Conservation (phyloP, 2,113 vertebrate genomes). For the Pao palembangensis region DNA sequence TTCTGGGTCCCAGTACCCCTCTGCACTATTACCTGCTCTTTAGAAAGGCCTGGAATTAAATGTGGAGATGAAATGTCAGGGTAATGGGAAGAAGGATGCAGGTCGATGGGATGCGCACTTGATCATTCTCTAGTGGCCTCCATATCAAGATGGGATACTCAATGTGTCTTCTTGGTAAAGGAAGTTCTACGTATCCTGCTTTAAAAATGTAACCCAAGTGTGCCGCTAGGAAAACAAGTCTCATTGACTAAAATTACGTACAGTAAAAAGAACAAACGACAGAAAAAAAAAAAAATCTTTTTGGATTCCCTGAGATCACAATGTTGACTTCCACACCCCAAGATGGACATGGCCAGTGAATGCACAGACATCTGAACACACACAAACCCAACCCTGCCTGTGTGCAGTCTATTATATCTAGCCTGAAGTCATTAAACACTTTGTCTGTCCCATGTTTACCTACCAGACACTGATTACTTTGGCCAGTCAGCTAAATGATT, state of each 20-base stretch:
- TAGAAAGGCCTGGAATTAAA: conserved; percentile 96
- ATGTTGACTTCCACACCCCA: neutral
- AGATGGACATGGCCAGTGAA: neutral
- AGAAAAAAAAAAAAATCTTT: too few relatives aligned
- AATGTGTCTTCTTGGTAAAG: conserved; percentile 65
- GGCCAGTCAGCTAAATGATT: conserved; percentile 75
- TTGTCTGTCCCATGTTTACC: conserved; percentile 57
- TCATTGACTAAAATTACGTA: conserved; percentile 31
- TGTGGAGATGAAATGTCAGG: conserved; percentile 85
- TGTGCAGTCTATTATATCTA: neutral
- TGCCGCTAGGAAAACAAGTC: neutral
- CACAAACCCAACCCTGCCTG: neutral
- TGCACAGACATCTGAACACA: neutral
- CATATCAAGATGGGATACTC: conserved; percentile 63
- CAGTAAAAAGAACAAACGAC: too few relatives aligned
- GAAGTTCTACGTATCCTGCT: conserved; percentile 47
- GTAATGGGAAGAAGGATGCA: conserved; percentile 87
- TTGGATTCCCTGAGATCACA: neutral
- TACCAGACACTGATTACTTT: conserved; percentile 68
- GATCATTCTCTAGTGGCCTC: conserved; percentile 80
- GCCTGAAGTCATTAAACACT: conserved; percentile 53
- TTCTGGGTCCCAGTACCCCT: conserved; percentile 92
- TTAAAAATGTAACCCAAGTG: conserved; percentile 57
- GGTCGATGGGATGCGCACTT: conserved; percentile 80
- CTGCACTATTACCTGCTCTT: conserved; percentile 97